Evolutionary conservation across 2,888 invertebrate species (phyloP).

Genomic region (Thereva unica): DNA sequence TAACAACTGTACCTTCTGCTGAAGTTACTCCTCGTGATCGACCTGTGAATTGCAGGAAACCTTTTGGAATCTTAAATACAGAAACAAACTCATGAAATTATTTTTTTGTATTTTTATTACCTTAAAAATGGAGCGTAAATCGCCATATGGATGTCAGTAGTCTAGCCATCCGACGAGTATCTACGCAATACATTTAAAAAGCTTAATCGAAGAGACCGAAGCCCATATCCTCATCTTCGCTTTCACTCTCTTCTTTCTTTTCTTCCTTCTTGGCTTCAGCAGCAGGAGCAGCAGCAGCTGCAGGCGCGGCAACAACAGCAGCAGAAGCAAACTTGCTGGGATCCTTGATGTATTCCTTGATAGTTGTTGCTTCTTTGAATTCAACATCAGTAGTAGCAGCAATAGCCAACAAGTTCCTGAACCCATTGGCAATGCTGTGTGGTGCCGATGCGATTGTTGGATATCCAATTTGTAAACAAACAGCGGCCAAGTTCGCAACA

Average conservation of each 20-base stretch:
- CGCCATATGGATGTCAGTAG: slow-evolving; percentile 16
- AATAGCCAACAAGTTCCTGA: slow-evolving; percentile 96
- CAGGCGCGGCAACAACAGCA: slow-evolving; percentile 64
- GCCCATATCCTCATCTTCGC: slow-evolving; percentile 96
- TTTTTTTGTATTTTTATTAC: too few species aligned
- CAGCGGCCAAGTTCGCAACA: slow-evolving; percentile 90
- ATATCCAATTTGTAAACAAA: slow-evolving; percentile 92
- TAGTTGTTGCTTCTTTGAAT: slow-evolving; percentile 91
- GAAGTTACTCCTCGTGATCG: too few species aligned
- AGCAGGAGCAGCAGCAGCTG: slow-evolving; percentile 67
- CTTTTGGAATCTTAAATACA: too few species aligned
- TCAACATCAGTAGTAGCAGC: slow-evolving; percentile 95
- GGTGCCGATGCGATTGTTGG: slow-evolving; percentile 96
- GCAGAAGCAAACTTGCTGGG: slow-evolving; percentile 88
- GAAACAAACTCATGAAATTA: too few species aligned
- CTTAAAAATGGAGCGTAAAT: not conserved
- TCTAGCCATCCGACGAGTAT: slow-evolving; percentile 39
- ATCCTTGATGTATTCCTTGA: slow-evolving; percentile 93
- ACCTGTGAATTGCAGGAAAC: too few species aligned
- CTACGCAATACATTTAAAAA: slow-evolving; percentile 59
- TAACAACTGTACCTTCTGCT: too few species aligned
- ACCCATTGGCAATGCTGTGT: slow-evolving; percentile 96
- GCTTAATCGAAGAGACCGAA: slow-evolving; percentile 82
- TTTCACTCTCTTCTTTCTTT: slow-evolving; percentile 79
- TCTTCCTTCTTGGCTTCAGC: slow-evolving; percentile 70